These are phyloP conservation scores for Jaculus jaculus DNA, from an alignment of 2,113 vertebrate species.

Conservation along the genomic window DNA sequence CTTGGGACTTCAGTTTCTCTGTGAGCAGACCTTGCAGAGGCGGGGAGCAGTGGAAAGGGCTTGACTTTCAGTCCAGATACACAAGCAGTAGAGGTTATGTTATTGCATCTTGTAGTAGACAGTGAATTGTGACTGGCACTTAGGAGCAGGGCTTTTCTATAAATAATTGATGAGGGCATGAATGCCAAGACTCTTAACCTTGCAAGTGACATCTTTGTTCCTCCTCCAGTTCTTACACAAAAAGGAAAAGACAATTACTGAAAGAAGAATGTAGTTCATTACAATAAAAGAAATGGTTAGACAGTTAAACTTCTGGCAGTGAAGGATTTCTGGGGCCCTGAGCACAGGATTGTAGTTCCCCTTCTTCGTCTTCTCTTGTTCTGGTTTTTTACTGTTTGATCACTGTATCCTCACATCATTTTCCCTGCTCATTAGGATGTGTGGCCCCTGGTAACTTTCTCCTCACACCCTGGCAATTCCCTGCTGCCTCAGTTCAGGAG, in stretches of 20 bases:
- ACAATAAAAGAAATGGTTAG: neutral
- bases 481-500: neutral
- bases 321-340: neutral
- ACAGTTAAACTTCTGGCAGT: neutral
- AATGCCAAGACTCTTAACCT: neutral
- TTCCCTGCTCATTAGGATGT: neutral
- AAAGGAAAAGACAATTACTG: neutral
- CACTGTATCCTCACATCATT: neutral
- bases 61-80: neutral
- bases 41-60: neutral
- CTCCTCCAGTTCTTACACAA: neutral
- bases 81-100: neutral
- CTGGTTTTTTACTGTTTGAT: neutral
- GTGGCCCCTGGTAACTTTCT: neutral
- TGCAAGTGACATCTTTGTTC: neutral
- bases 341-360: neutral
- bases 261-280: neutral
- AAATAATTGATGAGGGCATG: neutral
- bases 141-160: neutral
- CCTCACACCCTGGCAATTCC: neutral
- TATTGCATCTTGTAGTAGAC: neutral
- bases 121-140: neutral
- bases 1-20: neutral
- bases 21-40: neutral
- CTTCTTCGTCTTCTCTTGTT: neutral